Conservation (phyloP, 2,888 invertebrate genomes). For the Chrysina gloriosa region DNA sequence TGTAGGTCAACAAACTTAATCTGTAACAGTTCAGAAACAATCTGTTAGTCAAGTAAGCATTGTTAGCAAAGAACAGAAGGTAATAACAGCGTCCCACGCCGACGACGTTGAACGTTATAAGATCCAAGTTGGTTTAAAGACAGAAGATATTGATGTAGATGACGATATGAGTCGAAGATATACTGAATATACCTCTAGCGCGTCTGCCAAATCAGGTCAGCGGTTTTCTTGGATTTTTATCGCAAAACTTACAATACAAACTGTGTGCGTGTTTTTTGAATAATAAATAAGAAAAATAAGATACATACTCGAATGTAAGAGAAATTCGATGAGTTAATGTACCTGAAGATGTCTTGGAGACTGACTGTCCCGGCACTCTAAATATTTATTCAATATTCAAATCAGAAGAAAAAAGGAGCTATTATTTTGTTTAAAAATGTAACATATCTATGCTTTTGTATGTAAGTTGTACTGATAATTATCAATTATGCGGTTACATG, state of each 20-base stretch:
- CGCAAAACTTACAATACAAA: neutral
- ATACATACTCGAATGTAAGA: too few species aligned
- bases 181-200: conserved; percentile 52
- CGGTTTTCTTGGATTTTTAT: conserved; percentile 23
- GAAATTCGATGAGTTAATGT: too few species aligned
- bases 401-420: too few species aligned
- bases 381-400: too few species aligned
- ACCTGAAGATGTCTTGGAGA: too few species aligned
- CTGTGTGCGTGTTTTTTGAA: conserved; percentile 18
- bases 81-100: conserved; percentile 56
- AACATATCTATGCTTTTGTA: too few species aligned
- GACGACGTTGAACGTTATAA: conserved; percentile 52
- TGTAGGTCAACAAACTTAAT: conserved; percentile 31
- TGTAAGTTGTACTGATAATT: too few species aligned
- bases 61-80: conserved; percentile 40
- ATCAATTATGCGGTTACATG: too few species aligned
- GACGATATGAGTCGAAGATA: conserved; percentile 60
- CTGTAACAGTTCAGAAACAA: conserved; percentile 22
- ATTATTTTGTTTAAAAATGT: too few species aligned
- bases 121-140: conserved; percentile 41
- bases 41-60: conserved; percentile 37
- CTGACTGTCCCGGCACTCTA: too few species aligned
- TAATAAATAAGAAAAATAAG: conserved; percentile 4
- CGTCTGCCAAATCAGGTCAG: conserved; percentile 57
- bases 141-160: conserved; percentile 41